Percentiles rank a stretch among this genome's conserved stretches.
These are phyloP conservation scores for Ochotona curzoniae DNA, from an alignment of 2,113 vertebrate genomes.

Conservation along the genomic window DNA sequence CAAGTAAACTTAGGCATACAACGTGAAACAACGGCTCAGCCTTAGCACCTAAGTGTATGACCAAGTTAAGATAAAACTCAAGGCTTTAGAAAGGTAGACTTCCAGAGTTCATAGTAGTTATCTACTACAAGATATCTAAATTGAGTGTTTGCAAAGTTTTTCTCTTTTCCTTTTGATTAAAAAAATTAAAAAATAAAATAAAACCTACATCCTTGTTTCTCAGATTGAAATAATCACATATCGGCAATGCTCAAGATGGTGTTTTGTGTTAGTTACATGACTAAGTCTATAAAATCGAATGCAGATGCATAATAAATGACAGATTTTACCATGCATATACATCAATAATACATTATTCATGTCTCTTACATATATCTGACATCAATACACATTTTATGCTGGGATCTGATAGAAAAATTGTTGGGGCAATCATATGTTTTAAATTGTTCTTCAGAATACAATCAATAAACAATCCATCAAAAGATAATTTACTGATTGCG, in stretches of 20 bases:
- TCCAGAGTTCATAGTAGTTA: background rate
- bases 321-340: background rate
- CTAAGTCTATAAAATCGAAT: background rate
- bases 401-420: background rate
- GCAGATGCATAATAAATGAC: background rate
- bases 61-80: background rate
- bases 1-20: background rate
- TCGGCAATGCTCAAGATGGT: background rate
- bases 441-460: constrained; percentile 37
- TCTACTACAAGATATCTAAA: background rate
- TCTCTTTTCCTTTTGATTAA: background rate
- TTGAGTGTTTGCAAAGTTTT: background rate
- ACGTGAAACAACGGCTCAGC: background rate
- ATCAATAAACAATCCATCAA: constrained; percentile 16
- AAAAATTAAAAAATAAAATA: background rate
- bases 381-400: background rate
- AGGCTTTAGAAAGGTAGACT: background rate
- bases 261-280: background rate
- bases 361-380: background rate
- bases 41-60: background rate
- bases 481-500: background rate
- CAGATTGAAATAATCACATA: background rate
- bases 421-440: background rate
- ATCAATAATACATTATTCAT: background rate
- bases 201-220: background rate